Base-by-base conservation (phyloP, 1,140 invertebrate species). In the Formica exsecta region DNA sequence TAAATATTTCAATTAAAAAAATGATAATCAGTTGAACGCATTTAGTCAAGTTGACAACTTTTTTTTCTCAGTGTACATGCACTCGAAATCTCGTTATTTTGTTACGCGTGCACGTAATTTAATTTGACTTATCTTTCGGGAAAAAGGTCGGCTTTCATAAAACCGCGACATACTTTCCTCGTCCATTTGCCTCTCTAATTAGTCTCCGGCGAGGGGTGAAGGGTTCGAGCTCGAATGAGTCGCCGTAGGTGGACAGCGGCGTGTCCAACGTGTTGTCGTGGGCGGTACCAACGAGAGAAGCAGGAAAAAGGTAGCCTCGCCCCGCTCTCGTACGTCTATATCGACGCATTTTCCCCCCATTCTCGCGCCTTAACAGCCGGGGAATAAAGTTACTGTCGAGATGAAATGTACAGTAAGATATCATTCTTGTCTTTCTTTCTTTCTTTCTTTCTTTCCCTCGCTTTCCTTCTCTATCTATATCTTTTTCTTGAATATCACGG, bases 331-430 rank as follows among this genome's bases (percentile, higher is more conserved):
- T 76, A 73, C 65, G 48, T 89, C 79, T 90, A 85, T 85, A 90
- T 90, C 77, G 61, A 25, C 61, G 6, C 36, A 87, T 90, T 90
- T 87, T 32, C 59, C 54, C 36, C 54, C 64, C 88, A 86, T 90
- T 90, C 89, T 86, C 86, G 87, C 86, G 79, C 61, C 44, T 59
- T 86, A 85, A 90, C 74, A 86, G 79, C 73, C 61, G 83, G 22
- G 61, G 65, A 83, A 62, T 8, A 44, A 32, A 57, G 11, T 74
- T 74, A 22, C 11, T 7, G 32, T 75, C 22, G 16, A 54, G 38
- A 51, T 51, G 51, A 79, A 66, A 51, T 3, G 41, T 32, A 9
- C 29, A 19, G 54, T 36, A 19, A 79, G 32, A 6, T 54, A 22
- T 48, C 16, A 48, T 16, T 19, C 48, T 19, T 51, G 3, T 48